Evolutionary conservation across 1,140 invertebrate species (phyloP), one percentile per base, ranked within the genome.

Genomic region (Hermetia illucens): DNA sequence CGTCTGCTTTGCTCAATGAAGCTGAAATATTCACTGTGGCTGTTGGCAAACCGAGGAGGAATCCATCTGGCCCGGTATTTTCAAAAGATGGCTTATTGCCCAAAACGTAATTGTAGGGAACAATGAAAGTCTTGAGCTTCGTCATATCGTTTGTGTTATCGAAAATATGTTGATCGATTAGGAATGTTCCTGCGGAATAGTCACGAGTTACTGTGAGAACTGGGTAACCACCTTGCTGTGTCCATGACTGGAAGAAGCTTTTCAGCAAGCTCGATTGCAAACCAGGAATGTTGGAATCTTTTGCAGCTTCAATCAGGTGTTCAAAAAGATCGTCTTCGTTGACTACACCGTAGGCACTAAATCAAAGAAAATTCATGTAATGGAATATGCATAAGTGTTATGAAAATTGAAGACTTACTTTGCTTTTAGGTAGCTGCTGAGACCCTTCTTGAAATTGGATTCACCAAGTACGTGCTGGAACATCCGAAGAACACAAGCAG

Each of bases 181-280:
- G 36, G 9, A 58, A 32, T 21, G 17, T 24, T n/a, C 49, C 31
- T 3, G 24, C 31, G 3, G 19, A 18, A 21, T 68, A 64, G 44
- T 69, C 48, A 41, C 65, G 61, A 4, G 33, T 53, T 3, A 79
- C 67, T 2, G 53, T 75, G 15, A 83, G 49, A 1, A 80, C 46
- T 0, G 80, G 80, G 52, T 71, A 78, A 24, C 71, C 68, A 36
- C 67, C 73, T 53, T 81, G 75, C n/a, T 72, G 50, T 2, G 71
- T 72, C 79, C 80, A 84, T 2, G 76, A 71, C 6, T 77, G 65
- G 63, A 80, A 71, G 4, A 77, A 55, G 2, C 43, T 52, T 19
- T 65, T 61, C 0, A 76, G 5, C 8, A 16, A 5, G 8, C 17
- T 17, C 16, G 17, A 13, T 16, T 32, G 6, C 17, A 32, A 32